Percentiles rank a stretch among this genome's conserved stretches.
phyloP scores from a whole-genome alignment of 2,113 vertebrate species.

The Scartelaos histophorus region DNA sequence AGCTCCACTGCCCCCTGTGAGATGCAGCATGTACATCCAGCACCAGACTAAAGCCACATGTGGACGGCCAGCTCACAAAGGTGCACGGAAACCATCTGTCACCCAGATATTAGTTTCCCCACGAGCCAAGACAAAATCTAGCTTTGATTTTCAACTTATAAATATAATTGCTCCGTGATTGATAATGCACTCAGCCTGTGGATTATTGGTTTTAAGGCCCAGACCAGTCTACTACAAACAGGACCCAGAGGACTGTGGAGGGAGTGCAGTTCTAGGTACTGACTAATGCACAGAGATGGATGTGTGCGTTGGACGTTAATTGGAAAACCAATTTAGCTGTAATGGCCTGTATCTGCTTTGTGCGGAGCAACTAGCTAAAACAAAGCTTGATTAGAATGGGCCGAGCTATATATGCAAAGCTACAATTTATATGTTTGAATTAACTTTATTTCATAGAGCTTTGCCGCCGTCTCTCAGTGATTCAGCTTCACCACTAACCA shows the following conservation, averaged over 20 bases:
- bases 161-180: slow-evolving; percentile 46
- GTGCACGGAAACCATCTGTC: slow-evolving; percentile 47
- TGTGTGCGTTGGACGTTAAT: slow-evolving; percentile 17
- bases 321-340: slow-evolving; percentile 31
- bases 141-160: slow-evolving; percentile 35
- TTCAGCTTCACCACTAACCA: background rate
- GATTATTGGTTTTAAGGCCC: slow-evolving; percentile 19
- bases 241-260: slow-evolving; percentile 20
- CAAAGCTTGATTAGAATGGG: slow-evolving; percentile 11
- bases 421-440: background rate
- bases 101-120: slow-evolving; percentile 39
- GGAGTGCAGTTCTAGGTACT: background rate
- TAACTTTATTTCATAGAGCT: background rate
- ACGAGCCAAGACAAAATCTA: slow-evolving; percentile 22
- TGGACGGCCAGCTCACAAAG: slow-evolving; percentile 25
- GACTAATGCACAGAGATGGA: slow-evolving; percentile 42
- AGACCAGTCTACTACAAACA: slow-evolving; percentile 16
- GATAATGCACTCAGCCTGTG: slow-evolving; percentile 32
- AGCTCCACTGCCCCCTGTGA: background rate
- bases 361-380: slow-evolving; percentile 10
- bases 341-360: slow-evolving; percentile 26
- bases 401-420: background rate
- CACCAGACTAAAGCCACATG: slow-evolving; percentile 18
- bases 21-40: slow-evolving; percentile 18
- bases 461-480: background rate